Percentiles rank a stretch among this genome's conserved stretches.
These are phyloP conservation scores for Malacoraja senta DNA, from an alignment of 2,797 vertebrate species.

Conservation along the genomic window DNA sequence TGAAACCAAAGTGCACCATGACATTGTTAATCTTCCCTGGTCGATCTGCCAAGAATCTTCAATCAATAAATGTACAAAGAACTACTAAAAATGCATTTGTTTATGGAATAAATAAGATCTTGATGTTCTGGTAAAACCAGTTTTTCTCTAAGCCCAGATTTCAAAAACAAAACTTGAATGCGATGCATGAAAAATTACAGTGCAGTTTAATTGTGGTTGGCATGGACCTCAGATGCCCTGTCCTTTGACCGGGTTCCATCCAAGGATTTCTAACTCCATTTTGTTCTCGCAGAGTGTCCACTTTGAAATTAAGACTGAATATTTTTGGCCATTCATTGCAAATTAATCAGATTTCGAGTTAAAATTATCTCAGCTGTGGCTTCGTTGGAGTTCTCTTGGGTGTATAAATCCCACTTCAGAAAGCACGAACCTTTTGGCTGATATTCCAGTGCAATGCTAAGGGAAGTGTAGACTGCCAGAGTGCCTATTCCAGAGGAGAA, in stretches of 20 bases:
- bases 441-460: neutral
- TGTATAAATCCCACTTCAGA: too few species aligned
- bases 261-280: neutral
- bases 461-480: too few species aligned
- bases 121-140: neutral
- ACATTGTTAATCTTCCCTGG: neutral
- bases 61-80: neutral
- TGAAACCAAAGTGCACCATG: neutral
- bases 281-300: neutral
- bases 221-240: too few species aligned
- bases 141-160: neutral
- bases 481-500: too few species aligned
- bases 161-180: neutral
- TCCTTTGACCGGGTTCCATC: neutral
- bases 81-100: neutral
- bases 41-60: neutral
- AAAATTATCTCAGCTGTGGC: neutral
- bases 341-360: neutral
- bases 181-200: neutral
- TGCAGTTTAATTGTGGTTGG: neutral
- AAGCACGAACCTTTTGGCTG: neutral
- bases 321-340: neutral
- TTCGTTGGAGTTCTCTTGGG: too few species aligned
- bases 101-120: neutral
- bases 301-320: neutral